Base-by-base conservation (phyloP, 2,113 vertebrate species). In the Microtus richardsoni region DNA sequence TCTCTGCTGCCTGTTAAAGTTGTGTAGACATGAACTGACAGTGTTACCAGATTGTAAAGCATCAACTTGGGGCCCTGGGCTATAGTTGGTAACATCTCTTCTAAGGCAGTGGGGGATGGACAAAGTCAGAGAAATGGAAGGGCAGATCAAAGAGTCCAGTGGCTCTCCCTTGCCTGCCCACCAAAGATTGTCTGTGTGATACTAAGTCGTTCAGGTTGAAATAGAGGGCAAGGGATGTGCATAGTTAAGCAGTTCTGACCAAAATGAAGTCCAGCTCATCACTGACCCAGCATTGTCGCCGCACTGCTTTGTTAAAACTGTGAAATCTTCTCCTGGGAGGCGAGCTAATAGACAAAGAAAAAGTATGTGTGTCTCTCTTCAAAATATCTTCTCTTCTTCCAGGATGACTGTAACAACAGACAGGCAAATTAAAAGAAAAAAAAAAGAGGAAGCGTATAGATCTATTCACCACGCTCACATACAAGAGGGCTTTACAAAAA, bases 91-190 rank as follows among this genome's bases (percentile, higher is more conserved):
- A 49, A 49, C 41, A 47, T 6, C 21, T 22, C 39, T 41, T 5
- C 7, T 47, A 47, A 47, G 49, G 12, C 33, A 17, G 41, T 19
- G 3, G 49, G 62, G 6, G 10, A 68, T 36, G 62, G 41, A 22
- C 19, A 80, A 54, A 54, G 17, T 13, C 9, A 68, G 39, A 36
- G 11, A 49, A 70, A 52, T 3, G 28, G 10, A 58, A 24, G 24
- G 58, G 30, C 24, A 58, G 36, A 88, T n/a, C 24, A 70, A 70
- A 36, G 30, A 47, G 21, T 70, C 6, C 64, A 68, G 44, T n/a
- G 21, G n/a, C 33, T 54, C 30, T 54, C 17, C 33, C 2, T 2
- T 0, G 1, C 10, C 2, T 33, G 24, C n/a, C 1, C 80, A 26
- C n/a, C 33, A 47, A 52, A 70, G 30, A 49, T 47, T 52, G 13